Evolutionary conservation across 2,797 vertebrate genomes (phyloP), one percentile per base, ranked within the genome.

Genomic region (Sylvilagus floridanus): DNA sequence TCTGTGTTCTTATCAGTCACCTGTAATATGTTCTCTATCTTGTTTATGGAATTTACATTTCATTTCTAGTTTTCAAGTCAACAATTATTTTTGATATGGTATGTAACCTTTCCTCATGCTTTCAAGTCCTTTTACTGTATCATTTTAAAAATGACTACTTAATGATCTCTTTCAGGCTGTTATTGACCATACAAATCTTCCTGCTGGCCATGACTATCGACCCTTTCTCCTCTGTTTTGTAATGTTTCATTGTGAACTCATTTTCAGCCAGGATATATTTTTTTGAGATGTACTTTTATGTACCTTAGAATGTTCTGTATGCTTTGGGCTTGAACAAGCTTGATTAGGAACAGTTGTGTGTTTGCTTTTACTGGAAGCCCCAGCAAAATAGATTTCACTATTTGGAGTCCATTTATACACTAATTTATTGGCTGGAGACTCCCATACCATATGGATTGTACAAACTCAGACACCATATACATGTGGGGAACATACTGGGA

Each of bases 111-210:
- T 72, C 28, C 7, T 81, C 60, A 79, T 32, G 37, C 26, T 82
- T 88, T 71, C 68, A 60, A 94, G 26, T 85, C 63, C 32, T 95
- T 84, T 62, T 78, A 79, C 52, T 78, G 86, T 84, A 66, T 84
- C 21, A 77, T 76, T 92, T 81, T 69, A 83, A 75, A 30, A 3
- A 3, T 78, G 65, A 76, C 86, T 76, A 79, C 81, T 81, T 84
- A 77, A 37, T 37, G 66, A 13, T 76, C 26, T 65, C 76, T 91
- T 75, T 82, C 16, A 35, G n/a, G 37, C 32, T 76, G 17, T 95
- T 88, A 75, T 13, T n/a, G 30, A 75, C 5, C 83, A 54, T 10
- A 37, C 9, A 81, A 30, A 73, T 42, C 30, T 73, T 68, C n/a
- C 47, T n/a, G 37, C 66, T 71, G 76, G n/a, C 37, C 28, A 8